Conservation (phyloP, 2,797 vertebrate species). For the Sebastes flavidus region DNA sequence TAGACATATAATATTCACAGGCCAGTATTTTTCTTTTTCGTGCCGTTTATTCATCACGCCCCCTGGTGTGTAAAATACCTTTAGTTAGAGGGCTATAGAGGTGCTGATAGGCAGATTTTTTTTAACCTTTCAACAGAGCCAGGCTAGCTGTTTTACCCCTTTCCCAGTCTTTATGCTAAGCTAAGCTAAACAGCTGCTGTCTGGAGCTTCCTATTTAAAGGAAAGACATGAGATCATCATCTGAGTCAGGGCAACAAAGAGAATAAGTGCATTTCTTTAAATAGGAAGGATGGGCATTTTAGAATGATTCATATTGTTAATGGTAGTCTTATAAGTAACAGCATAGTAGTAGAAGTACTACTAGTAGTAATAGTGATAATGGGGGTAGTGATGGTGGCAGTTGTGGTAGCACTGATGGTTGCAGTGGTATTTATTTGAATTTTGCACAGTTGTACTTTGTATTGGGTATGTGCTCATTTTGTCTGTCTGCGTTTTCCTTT, state of each 20-base stretch:
- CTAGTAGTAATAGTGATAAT: neutral
- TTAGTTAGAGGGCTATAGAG: no score
- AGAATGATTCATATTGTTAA: neutral
- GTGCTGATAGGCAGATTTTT: no score
- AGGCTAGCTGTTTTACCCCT: no score
- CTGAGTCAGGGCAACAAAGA: neutral
- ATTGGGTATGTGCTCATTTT: conserved; percentile 1
- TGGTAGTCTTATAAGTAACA: neutral
- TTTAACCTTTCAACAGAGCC: no score
- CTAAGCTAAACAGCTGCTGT: neutral
- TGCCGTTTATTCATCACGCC: no score
- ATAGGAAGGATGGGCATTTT: neutral
- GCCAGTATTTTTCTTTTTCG: accelerated
- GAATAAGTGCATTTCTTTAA: neutral
- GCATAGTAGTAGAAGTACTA: neutral
- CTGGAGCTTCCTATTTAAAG: neutral
- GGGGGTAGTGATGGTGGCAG: neutral
- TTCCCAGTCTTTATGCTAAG: neutral
- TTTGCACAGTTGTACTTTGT: conserved; percentile 2
- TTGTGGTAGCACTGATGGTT: neutral
- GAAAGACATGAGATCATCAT: neutral
- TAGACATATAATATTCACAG: no score
- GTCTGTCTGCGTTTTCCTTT: conserved; percentile 4
- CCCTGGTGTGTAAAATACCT: no score
- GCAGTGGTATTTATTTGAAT: neutral